phyloP scores from a whole-genome alignment of 2,888 invertebrate genomes.

The Anoncus sp. region DNA sequence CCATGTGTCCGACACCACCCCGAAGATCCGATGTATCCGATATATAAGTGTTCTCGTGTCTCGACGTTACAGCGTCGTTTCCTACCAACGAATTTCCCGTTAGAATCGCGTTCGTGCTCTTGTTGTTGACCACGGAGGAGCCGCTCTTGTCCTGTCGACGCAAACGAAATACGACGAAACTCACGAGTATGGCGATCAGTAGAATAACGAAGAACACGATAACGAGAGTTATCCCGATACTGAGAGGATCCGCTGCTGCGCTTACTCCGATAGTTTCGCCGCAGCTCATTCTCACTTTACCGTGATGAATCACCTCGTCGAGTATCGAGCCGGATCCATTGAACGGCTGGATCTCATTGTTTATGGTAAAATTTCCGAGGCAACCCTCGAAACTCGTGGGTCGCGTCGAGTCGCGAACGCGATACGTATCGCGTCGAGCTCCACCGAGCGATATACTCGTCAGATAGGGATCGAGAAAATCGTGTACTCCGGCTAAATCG shows the following conservation, averaged over 20 bases:
- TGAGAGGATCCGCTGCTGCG: slow-evolving; percentile 92
- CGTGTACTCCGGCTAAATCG: slow-evolving; percentile 94
- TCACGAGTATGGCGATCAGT: slow-evolving; percentile 94
- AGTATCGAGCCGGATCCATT: slow-evolving; percentile 94
- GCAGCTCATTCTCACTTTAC: slow-evolving; percentile 91
- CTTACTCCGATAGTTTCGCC: slow-evolving; percentile 90
- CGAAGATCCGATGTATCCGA: slow-evolving; percentile 87
- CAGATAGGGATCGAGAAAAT: slow-evolving; percentile 96
- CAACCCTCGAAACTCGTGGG: slow-evolving; percentile 94
- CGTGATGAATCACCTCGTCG: slow-evolving; percentile 88
- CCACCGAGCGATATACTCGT: slow-evolving; percentile 93
- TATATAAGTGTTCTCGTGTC: slow-evolving; percentile 87
- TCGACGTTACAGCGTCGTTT: slow-evolving; percentile 88
- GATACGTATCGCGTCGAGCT: slow-evolving; percentile 86
- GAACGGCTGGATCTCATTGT: slow-evolving; percentile 95
- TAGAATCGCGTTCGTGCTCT: slow-evolving; percentile 90
- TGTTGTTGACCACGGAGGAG: slow-evolving; percentile 91
- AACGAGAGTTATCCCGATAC: slow-evolving; percentile 96
- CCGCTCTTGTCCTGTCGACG: slow-evolving; percentile 94
- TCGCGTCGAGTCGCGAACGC: slow-evolving; percentile 82
- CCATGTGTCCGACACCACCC: slow-evolving; percentile 90
- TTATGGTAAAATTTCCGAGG: slow-evolving; percentile 94
- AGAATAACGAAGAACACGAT: slow-evolving; percentile 97
- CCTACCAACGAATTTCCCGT: slow-evolving; percentile 88
- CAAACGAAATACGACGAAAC: slow-evolving; percentile 96